phyloP scores from a whole-genome alignment of 2,797 vertebrate species.

The Anabacerthia variegaticeps region DNA sequence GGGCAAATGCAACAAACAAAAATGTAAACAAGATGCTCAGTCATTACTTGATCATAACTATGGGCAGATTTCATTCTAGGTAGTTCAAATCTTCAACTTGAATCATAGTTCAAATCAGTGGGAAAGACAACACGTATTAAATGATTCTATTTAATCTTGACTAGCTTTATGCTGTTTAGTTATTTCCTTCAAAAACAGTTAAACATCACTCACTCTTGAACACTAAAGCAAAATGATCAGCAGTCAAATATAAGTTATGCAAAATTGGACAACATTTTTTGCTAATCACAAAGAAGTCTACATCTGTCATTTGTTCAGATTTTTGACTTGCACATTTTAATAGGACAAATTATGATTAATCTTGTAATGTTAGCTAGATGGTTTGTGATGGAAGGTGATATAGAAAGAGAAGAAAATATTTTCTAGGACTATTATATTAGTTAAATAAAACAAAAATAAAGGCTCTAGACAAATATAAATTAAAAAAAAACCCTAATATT shows the following conservation, averaged over 20 bases:
- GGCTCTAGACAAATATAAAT: background rate
- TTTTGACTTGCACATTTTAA: background rate
- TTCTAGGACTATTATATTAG: background rate
- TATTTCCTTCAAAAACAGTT: background rate
- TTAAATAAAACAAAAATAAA: background rate
- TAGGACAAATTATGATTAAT: background rate
- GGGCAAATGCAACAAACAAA: background rate
- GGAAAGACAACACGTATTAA: background rate
- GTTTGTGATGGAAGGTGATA: background rate
- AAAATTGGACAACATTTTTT: background rate
- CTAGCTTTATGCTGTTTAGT: background rate
- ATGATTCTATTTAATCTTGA: background rate
- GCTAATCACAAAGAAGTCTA: background rate
- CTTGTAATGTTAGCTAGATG: background rate
- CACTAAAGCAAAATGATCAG: background rate
- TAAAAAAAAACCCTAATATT: rapidly evolving
- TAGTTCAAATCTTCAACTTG: background rate
- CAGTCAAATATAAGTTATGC: background rate
- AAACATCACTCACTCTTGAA: background rate
- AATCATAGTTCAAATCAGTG: background rate
- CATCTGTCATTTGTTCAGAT: background rate
- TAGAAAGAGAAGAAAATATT: background rate
- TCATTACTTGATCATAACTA: background rate
- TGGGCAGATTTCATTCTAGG: background rate
- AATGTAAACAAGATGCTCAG: background rate